A percentile compares a stretch with the other conserved stretches of the same genome.
Conservation (phyloP, 2,797 vertebrate genomes). For the Phrynocephalus forsythii region DNA sequence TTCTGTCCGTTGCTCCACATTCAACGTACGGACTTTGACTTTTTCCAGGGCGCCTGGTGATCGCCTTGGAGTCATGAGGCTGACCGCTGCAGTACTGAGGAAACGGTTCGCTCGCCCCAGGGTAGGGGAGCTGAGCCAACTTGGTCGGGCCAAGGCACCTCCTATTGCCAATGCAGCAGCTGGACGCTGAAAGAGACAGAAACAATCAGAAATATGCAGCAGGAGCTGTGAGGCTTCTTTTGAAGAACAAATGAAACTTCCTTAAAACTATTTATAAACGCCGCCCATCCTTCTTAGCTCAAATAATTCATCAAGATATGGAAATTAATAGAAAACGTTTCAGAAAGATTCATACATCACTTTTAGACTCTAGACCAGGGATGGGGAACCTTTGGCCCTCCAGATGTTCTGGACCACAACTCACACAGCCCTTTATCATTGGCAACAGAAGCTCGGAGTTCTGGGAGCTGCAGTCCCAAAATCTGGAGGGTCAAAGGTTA, state of each 20-base stretch:
- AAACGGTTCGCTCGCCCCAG: conserved; percentile 95
- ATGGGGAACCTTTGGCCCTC: too few relatives aligned
- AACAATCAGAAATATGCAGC: conserved; percentile 41
- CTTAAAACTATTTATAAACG: not conserved
- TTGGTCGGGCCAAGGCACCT: conserved; percentile 88
- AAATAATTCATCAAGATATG: not conserved
- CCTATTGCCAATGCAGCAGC: conserved; percentile 88
- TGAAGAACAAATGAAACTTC: not conserved
- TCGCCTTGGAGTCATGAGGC: conserved; percentile 93
- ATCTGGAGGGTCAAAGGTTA: too few relatives aligned
- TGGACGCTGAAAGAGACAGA: conserved; percentile 82
- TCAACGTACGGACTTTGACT: conserved; percentile 91
- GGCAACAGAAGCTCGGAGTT: too few relatives aligned
- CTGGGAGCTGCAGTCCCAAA: too few relatives aligned
- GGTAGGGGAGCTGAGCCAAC: conserved; percentile 96
- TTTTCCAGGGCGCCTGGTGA: conserved; percentile 89
- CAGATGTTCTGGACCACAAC: too few relatives aligned
- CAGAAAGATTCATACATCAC: not conserved
- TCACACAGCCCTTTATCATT: too few relatives aligned
- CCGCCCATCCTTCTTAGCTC: not conserved
- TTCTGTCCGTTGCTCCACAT: conserved; percentile 91
- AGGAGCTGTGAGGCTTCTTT: conserved; percentile 16
- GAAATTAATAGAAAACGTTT: not conserved
- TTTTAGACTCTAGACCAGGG: not conserved
- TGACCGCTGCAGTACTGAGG: conserved; percentile 94